Base-by-base conservation (phyloP, 2,797 vertebrate genomes). In the Simalia tracyae region DNA sequence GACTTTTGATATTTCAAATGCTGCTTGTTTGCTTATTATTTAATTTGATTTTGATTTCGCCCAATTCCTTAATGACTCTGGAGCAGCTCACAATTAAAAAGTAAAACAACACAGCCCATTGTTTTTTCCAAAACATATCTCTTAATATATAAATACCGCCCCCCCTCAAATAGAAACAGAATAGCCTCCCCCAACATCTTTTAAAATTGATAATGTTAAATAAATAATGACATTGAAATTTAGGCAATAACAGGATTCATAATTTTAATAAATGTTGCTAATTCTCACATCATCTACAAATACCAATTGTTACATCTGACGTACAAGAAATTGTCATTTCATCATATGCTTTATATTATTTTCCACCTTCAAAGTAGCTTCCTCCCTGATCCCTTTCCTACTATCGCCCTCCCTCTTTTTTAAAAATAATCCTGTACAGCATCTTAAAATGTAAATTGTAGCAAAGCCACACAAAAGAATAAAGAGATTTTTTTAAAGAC, bases 381-480 rank as follows among this genome's bases (percentile, higher is more conserved):
- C 17, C 97, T 96, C 86, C 19, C 15, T 3, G 3, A 46, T 46
- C 96, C 97, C 96, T 95, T 97, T 96, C 97, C 22, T 95, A 95
- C 97, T 97, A 87, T 59, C 84, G 46, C n/a, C 26, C 11, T 15
- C 5, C 24, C 24, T 50, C 10, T 36, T 64, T 57, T 26, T 86
- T 86, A 96, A 97, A 97, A 97, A 96, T 10, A 50, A 14, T 96
- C 97, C 95, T 95, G 59, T 87, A 68, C 92, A 0, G 95, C 96
- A 96, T 98, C 97, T 98, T 98, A 98, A 98, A 97, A 98, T 98
- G 97, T 97, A 98, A 98, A 98, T 98, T 98, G 97, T 97, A 91
- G 86, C 95, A 97, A 97, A 98, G 97, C 96, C 96, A 97, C 97
- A 98, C 97, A 98, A 98, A 90, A 98, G 97, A 97, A 97, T 97